These are phyloP conservation scores for Zhuqinia jingwanae DNA, from an alignment of 2,888 invertebrate species.

Conservation along the genomic window DNA sequence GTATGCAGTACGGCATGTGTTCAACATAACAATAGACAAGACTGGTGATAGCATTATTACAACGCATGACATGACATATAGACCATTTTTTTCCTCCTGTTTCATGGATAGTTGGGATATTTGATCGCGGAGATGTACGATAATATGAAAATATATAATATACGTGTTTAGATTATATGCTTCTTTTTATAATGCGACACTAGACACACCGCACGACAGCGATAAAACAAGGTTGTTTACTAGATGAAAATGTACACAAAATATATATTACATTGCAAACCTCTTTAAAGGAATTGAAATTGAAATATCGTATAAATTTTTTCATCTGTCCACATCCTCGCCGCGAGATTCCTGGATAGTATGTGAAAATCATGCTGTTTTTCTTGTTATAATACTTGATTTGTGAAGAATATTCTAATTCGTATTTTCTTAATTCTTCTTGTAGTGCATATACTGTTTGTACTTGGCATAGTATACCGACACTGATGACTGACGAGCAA, in stretches of 20 bases:
- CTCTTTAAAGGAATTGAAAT: no score
- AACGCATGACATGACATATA: slow-evolving; percentile 57
- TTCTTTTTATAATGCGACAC: slow-evolving; percentile 21
- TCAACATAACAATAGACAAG: slow-evolving; percentile 8
- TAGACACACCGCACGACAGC: not conserved
- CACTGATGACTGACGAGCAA: no score
- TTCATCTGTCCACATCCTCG: not conserved
- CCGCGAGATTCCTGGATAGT: not conserved
- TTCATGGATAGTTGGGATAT: not conserved
- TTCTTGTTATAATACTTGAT: not conserved
- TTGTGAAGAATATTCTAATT: not conserved
- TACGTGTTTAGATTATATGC: slow-evolving; percentile 27
- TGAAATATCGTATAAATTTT: no score
- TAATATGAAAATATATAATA: not conserved
- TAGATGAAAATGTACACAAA: not conserved
- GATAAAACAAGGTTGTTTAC: not conserved
- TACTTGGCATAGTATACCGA: not conserved
- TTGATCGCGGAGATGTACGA: not conserved
- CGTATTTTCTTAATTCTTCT: not conserved
- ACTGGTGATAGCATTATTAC: slow-evolving; percentile 58
- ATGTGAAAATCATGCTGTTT: not conserved
- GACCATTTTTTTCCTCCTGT: not conserved
- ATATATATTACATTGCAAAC: not conserved
- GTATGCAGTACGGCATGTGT: slow-evolving; percentile 43
- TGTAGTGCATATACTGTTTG: no score